Evolutionary conservation across 2,888 invertebrate genomes (phyloP).

Genomic region (Drosophila leonis): DNA sequence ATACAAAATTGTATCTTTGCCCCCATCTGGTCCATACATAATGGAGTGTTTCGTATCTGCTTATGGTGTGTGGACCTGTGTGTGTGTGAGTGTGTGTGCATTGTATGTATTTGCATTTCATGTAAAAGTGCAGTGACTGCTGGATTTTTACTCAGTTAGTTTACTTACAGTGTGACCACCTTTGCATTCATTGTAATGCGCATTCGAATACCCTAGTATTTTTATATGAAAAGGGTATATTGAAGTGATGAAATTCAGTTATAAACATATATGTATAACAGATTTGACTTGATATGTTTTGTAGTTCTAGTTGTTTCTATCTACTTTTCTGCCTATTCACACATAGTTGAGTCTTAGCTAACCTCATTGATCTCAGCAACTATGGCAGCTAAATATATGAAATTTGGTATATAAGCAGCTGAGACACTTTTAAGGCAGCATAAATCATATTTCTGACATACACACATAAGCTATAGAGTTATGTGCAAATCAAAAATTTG

Average conservation of each 20-base stretch:
- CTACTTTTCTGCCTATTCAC: not conserved
- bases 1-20: conserved; percentile 58
- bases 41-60: conserved; percentile 44
- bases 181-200: conserved; percentile 2
- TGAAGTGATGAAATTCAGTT: not conserved
- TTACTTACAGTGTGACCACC: conserved; percentile 27
- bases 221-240: not conserved
- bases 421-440: not conserved
- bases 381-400: not conserved
- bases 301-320: not conserved
- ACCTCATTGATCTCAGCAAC: not conserved
- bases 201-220: conserved; percentile 21
- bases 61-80: not conserved
- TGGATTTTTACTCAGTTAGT: conserved; percentile 40
- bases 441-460: not conserved
- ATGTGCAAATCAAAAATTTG: too few relatives aligned
- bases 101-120: conserved; percentile 15
- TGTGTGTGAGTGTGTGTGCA: conserved; percentile 20
- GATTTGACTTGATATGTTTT: too few relatives aligned
- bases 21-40: conserved; percentile 49
- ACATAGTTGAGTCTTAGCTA: not conserved
- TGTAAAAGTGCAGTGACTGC: conserved; percentile 35
- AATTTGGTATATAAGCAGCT: not conserved
- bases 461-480: not conserved
- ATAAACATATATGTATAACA: too few relatives aligned